Conservation (phyloP, 2,888 invertebrate species). For the Notodromas monacha region DNA sequence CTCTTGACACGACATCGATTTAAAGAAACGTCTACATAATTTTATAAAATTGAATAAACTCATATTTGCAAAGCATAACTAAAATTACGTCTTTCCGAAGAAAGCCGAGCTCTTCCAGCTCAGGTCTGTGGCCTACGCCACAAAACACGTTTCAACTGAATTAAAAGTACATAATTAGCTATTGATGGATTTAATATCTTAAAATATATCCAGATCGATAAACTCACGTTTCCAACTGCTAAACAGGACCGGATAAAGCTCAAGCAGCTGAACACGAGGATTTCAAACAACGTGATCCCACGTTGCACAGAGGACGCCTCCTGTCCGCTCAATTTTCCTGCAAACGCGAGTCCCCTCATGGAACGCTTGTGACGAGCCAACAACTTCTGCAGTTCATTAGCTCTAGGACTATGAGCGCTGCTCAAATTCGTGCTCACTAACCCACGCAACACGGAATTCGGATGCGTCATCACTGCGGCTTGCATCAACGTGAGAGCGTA, state of each 20-base stretch:
- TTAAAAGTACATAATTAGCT: too few relatives aligned
- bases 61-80: too few relatives aligned
- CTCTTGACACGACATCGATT: too few relatives aligned
- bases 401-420: constrained; percentile 17
- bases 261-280: constrained; percentile 32
- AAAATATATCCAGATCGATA: too few relatives aligned
- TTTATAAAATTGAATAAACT: too few relatives aligned
- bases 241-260: constrained; percentile 45
- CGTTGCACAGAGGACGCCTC: constrained; percentile 32
- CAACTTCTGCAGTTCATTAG: constrained; percentile 23
- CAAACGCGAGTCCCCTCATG: constrained; percentile 28
- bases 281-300: constrained; percentile 46
- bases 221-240: too few relatives aligned
- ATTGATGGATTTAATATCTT: too few relatives aligned
- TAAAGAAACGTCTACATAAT: too few relatives aligned
- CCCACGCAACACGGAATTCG: constrained; percentile 34
- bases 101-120: too few relatives aligned
- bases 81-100: too few relatives aligned
- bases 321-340: constrained; percentile 19
- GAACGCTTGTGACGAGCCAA: constrained; percentile 42
- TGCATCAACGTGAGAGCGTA: constrained; percentile 38
- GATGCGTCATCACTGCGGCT: constrained; percentile 32
- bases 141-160: too few relatives aligned
- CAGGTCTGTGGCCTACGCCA: too few relatives aligned
- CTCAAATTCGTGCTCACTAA: constrained; percentile 37